A percentile compares a stretch with the other conserved stretches of the same genome.
phyloP scores from a whole-genome alignment of 2,888 invertebrate species.

The Aphidius colemani region DNA sequence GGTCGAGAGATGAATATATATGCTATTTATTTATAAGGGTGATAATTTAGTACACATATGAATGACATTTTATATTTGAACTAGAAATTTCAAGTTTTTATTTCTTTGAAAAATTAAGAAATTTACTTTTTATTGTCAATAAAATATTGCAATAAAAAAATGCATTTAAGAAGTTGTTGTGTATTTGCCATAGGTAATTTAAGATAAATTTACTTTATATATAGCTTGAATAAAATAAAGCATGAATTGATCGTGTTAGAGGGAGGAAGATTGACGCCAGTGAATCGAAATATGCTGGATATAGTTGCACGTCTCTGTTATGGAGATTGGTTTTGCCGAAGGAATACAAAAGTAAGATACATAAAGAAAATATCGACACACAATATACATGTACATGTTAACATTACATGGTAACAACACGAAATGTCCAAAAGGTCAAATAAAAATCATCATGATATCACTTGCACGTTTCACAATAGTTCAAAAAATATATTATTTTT shows the following conservation, averaged over 20 bases:
- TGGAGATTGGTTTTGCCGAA: slow-evolving; percentile 40
- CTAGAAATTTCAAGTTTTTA: background rate
- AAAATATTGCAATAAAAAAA: background rate
- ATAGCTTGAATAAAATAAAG: background rate
- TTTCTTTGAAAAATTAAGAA: background rate
- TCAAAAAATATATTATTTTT: too few species aligned
- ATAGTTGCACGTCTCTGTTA: slow-evolving; percentile 39
- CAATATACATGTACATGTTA: slow-evolving; percentile 14
- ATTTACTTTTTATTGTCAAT: too few species aligned
- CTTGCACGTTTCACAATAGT: too few species aligned
- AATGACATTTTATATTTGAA: background rate
- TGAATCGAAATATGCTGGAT: slow-evolving; percentile 33
- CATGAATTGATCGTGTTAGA: slow-evolving; percentile 5
- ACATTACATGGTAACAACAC: slow-evolving; percentile 17
- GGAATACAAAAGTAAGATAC: slow-evolving; percentile 38
- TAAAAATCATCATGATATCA: too few species aligned
- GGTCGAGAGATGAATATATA: slow-evolving; percentile 20
- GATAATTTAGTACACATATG: slow-evolving; percentile 16
- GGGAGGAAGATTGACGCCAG: slow-evolving; percentile 26
- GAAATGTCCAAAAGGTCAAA: too few species aligned
- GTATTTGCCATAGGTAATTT: background rate
- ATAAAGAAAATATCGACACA: slow-evolving; percentile 8
- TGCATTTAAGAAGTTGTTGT: background rate
- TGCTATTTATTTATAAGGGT: slow-evolving; percentile 19
- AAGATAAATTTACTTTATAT: background rate